Base-by-base conservation (phyloP, 2,888 invertebrate genomes). In the Steinernema scapterisci region DNA sequence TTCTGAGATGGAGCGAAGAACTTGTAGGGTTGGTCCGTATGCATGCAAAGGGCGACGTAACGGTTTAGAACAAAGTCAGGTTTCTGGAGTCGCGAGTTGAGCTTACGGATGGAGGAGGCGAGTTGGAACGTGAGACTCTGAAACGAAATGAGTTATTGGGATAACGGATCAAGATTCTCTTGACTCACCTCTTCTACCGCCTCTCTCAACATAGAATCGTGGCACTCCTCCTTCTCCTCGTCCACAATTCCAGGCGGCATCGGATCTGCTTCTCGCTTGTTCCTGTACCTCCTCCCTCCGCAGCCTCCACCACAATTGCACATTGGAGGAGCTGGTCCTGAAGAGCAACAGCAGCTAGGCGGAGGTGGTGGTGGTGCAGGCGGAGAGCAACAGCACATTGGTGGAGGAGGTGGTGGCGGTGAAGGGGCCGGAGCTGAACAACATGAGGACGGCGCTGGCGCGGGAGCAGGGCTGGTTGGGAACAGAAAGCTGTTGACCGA, bases 81-180 rank as follows among this genome's bases (percentile, higher is more conserved):
- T 23, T 54, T 54, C 3, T 23, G 54, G 54, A 54, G 54, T 3
- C 54, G 54, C 21, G 25, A 21, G 54, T 11, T 19, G 23, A 54
- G 54, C 25, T 54, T 54, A 27, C 54, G 54, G 54, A 54, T 25
- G 3, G 54, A 54, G 6, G 54, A 54, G 6, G 54, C n/a, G 6
- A 54, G 54, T 23, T 54, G 54, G 25, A 23, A 54, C 3, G 54
- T 54, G 21, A 54, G 54, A 21, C 54, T 54, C 54, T 54, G 25
- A 54, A 23, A 54, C 48, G 48, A 5, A 6, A 21, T 48, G 3
- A 48, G n/a, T n/a, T n/a, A n/a, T n/a, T n/a, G n/a, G n/a, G n/a
- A n/a, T n/a, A 48, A 48, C 5, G n/a, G 48, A 5, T 48, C 48
- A 5, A 48, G 19, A 48, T 48, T n/a, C n/a, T n/a, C n/a, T n/a